Percentiles rank a stretch among this genome's conserved stretches.
Conservation (phyloP, 2,797 vertebrate species). For the Lutjanus argentimaculatus region DNA sequence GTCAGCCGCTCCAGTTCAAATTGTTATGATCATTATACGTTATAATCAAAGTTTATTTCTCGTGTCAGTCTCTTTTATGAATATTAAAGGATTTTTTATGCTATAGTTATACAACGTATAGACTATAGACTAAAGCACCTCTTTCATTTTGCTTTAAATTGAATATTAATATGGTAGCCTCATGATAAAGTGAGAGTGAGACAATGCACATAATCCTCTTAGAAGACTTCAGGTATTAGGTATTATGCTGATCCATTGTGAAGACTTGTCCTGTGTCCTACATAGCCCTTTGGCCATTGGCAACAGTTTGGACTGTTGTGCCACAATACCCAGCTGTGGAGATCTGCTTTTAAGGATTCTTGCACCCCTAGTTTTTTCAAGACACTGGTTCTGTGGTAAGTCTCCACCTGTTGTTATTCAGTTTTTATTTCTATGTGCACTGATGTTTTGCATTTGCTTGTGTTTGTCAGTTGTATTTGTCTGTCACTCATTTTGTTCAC, state of each 20-base stretch:
- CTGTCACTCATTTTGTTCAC: neutral
- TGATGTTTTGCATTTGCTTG: neutral
- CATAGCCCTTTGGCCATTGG: conserved; percentile 76
- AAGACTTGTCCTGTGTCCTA: conserved; percentile 89
- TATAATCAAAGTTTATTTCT: neutral
- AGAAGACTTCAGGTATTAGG: conserved; percentile 91
- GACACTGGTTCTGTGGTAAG: conserved; percentile 63
- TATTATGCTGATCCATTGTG: conserved; percentile 92
- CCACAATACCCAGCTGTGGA: conserved; percentile 60
- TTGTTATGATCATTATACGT: neutral
- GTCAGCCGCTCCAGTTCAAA: neutral
- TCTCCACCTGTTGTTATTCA: neutral
- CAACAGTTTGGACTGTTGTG: conserved; percentile 69
- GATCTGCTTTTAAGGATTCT: conserved; percentile 46
- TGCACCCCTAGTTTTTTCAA: neutral
- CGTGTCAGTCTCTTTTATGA: neutral
- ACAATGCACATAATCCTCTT: conserved; percentile 92
- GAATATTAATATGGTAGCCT: conserved; percentile 63
- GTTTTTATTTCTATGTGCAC: neutral
- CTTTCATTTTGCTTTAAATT: conserved; percentile 29
- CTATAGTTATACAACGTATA: neutral
- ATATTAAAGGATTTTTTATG: neutral
- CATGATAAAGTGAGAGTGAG: conserved; percentile 84
- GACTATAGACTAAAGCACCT: neutral
- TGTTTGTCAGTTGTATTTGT: neutral